Conservation (phyloP, 2,888 invertebrate species). For the Melanchra persicariae region DNA sequence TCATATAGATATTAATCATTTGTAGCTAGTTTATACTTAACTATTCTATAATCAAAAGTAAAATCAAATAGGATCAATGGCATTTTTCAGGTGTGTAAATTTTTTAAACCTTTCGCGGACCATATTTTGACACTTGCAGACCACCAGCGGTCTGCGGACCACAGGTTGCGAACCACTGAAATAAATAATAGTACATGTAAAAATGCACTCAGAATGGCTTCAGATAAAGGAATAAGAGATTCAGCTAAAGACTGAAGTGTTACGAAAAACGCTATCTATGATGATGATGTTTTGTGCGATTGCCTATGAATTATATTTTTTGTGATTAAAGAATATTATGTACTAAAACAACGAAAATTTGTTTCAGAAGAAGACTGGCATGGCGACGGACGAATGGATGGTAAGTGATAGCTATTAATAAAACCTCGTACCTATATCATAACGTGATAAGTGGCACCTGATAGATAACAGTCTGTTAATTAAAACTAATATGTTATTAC, state of each 20-base stretch:
- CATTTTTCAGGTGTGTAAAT: no score
- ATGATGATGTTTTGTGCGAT: not conserved
- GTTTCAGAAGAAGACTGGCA: conserved; percentile 93
- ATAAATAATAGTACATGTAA: no score
- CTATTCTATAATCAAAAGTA: no score
- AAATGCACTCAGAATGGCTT: not conserved
- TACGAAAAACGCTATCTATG: not conserved
- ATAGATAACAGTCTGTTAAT: not conserved
- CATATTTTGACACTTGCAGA: no score
- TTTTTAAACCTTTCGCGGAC: no score
- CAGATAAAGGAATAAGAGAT: not conserved
- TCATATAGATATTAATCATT: no score
- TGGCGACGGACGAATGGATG: conserved; percentile 87
- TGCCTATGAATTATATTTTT: not conserved
- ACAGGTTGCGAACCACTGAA: no score
- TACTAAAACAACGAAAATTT: conserved; percentile 70
- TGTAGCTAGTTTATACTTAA: no score
- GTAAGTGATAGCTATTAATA: conserved; percentile 73
- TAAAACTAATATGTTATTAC: not conserved
- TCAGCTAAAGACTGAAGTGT: no score
- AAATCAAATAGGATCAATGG: no score
- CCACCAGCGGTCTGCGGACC: no score
- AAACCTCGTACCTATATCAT: not conserved
- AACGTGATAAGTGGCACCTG: conserved; percentile 36
- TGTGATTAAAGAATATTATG: conserved; percentile 11